Evolutionary conservation across 2,888 invertebrate species (phyloP), one percentile per base, ranked within the genome.

Genomic region (Helobdella robusta): DNA sequence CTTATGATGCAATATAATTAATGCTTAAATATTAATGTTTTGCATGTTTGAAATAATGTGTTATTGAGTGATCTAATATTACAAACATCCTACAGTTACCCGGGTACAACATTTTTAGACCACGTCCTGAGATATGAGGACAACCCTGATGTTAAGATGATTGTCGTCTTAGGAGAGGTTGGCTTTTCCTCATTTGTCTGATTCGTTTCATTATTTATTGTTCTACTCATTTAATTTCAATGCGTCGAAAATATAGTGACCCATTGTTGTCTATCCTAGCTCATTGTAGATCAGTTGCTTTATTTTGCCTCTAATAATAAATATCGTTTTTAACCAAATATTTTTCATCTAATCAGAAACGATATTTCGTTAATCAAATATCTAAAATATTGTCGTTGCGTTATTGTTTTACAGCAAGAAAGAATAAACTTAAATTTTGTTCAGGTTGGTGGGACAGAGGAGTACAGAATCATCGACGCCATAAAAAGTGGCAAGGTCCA

Each of bases 101-200:
- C 98, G 0, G 97, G 95, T 25, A 93, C 94, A 64, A 94, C 92
- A 0, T 99, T 97, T 82, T 90, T 95, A 84, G 95, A 98, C 80
- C 97, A 98, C 77, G 86, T 98, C 69, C 80, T 92, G 77, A 87
- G 97, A 78, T 89, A 84, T 74, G 83, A 86, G 73, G 81, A 80
- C 68, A 84, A 86, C 71, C 83, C 84, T 23, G 80, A 83, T 66
- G 83, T 92, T 1, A 97, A 97, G 79, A 87, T 99, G 85, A 86
- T 98, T 72, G 89, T 98, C 0, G 82, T 98, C 0, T 82, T 99
- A 44, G 98, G 98, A 0, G 98, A 88, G 77, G 79, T 76, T 61
- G 65, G 68, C 66, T 28, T 6, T 8, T 11, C 8, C 18, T 23
- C 20, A 56, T 23, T 8, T 15, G 32, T 35, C n/a, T n/a, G n/a